Conservation (phyloP, 2,888 invertebrate genomes). For the Drosophila bunnanda region DNA sequence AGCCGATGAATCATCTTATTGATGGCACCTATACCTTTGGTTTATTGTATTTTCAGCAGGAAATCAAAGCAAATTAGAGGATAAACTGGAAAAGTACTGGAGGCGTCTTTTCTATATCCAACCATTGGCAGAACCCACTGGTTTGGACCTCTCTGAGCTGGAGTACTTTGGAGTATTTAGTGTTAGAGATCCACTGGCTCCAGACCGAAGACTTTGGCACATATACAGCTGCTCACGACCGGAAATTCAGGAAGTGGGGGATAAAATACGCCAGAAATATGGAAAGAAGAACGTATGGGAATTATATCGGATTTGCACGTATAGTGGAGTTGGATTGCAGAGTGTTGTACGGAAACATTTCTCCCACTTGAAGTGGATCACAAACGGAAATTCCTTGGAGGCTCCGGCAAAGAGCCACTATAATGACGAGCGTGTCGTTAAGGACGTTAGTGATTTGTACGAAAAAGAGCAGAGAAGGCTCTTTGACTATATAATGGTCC, state of each 20-base stretch:
- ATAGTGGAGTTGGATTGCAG: conserved; percentile 50
- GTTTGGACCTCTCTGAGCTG: conserved; percentile 37
- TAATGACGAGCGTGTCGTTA: conserved; percentile 53
- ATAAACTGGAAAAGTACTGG: conserved; percentile 55
- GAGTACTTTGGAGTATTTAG: conserved; percentile 66
- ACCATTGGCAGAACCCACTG: not conserved
- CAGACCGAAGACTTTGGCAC: conserved; percentile 59
- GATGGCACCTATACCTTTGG: not conserved
- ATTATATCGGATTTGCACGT: conserved; percentile 51
- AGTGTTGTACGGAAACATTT: conserved; percentile 51
- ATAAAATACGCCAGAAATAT: conserved; percentile 54
- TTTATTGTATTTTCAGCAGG: not conserved
- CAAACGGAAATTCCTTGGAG: conserved; percentile 55
- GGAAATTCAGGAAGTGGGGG: conserved; percentile 35
- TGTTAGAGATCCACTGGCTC: conserved; percentile 37
- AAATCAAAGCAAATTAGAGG: conserved; percentile 34
- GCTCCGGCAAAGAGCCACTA: conserved; percentile 56
- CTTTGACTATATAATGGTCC: conserved; percentile 49
- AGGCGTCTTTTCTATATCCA: conserved; percentile 45
- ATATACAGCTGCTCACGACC: conserved; percentile 46
- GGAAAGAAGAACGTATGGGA: conserved; percentile 64
- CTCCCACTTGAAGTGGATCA: conserved; percentile 46
- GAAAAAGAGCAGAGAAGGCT: conserved; percentile 49
- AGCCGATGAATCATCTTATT: conserved; percentile 12
- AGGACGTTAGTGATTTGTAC: conserved; percentile 42